A percentile compares a stretch with the other conserved stretches of the same genome.
Conservation (phyloP, 2,113 vertebrate species). For the Calcarius ornatus region DNA sequence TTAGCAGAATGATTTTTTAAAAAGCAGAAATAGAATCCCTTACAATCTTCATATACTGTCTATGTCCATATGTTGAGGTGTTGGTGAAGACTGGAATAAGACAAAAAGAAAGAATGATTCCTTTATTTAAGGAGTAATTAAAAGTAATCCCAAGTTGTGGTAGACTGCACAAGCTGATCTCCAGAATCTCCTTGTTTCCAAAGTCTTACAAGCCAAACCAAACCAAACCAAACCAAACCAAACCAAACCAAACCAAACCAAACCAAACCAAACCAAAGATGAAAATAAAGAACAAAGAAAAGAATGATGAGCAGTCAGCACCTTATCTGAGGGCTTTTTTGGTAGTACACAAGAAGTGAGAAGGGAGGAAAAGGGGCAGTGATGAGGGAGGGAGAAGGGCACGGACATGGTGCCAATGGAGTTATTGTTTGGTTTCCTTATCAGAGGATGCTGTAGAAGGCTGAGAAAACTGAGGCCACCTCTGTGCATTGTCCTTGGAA, state of each 20-base stretch:
- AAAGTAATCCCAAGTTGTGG: background rate
- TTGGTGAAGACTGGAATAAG: background rate
- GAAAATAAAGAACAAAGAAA: background rate
- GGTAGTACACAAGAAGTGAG: fast-evolving
- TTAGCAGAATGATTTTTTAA: background rate
- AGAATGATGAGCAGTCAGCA: background rate
- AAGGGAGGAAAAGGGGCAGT: background rate
- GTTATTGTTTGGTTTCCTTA: background rate
- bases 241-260: background rate
- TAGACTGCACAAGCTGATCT: background rate
- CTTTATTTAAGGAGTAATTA: background rate
- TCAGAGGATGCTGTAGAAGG: fast-evolving
- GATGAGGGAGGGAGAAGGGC: fast-evolving
- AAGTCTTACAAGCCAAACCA: background rate
- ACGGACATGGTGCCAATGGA: fast-evolving
- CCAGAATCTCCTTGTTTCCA: background rate
- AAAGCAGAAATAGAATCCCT: background rate
- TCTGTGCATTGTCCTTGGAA: fast-evolving
- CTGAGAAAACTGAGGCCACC: background rate
- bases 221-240: background rate
- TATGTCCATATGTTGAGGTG: background rate
- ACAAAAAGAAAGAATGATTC: background rate
- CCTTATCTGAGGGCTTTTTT: background rate
- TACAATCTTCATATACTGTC: background rate
- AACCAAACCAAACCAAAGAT: background rate